Base-by-base conservation (phyloP, 2,113 vertebrate genomes). In the Tautogolabrus adspersus region DNA sequence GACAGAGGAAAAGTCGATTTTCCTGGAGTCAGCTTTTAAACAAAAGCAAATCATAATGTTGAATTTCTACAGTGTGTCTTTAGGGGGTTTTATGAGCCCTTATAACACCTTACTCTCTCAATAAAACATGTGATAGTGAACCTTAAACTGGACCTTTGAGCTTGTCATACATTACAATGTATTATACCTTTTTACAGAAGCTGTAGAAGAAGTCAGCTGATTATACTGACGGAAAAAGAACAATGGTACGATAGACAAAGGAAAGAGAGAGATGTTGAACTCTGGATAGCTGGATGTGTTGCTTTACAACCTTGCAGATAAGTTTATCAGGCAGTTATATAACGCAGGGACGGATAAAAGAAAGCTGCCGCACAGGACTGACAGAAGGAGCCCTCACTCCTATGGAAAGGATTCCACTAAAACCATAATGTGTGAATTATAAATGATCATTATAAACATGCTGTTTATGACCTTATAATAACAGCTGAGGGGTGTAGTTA, bases 121-220 rank as follows among this genome's bases (percentile, higher is more conserved):
- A 69, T 81, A 75, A 85, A 83, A 66, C 34, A 47, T 10, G n/a
- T 3, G 1, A 72, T 44, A 62, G 63, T 72, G 46, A 44, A 5
- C 15, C 61, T 37, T 40, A 18, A 63, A 60, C 1, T 55, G 57
- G 46, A 87, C 77, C 72, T 88, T 87, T 82, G 72, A 76, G 77
- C 75, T 49, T 65, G 10, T 66, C 12, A 26, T 61, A 16, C 58
- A 72, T 61, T 54, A 58, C 0, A 63, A n/a, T 19, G 18, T 22
- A 22, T 11, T 42, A 38, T 69, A 23, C 3, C 16, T 34, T 81
- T 56, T 77, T 51, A 61, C 65, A 47, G 22, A 66, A 11, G 46
- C 2, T 10, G 10, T 46, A 9, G 40, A 49, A 49, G 46, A 16
- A 5, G 12, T 9, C 2, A 0, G 49, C 22, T 21, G 51, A 56